Evolutionary conservation across 1,140 invertebrate species (phyloP), one percentile per base, ranked within the genome.

Genomic region (Drosophila simulans): DNA sequence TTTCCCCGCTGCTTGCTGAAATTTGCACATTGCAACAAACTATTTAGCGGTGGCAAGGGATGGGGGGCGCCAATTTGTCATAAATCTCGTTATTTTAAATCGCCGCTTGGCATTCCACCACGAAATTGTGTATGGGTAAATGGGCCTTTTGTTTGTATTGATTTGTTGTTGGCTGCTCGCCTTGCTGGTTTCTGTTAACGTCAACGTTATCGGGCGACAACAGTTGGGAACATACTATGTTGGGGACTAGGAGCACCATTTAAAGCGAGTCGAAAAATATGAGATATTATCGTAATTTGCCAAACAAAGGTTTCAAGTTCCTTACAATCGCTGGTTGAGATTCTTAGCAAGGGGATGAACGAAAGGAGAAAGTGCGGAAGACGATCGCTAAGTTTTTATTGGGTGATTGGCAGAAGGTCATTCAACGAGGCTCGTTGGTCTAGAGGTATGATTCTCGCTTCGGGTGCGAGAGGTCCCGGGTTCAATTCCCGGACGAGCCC

Each of bases 391-490:
- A 25, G 25, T 13, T 56, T 56, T n/a, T 56, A 15, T 54, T 45
- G 27, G 17, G 10, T 12, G 17, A 25, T 22, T 53, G 37, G 20
- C 22, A 37, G 39, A 12, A 1, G 25, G 12, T 11, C 4, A 0
- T 53, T 34, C 58, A 42, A 37, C 10, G 66, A 15, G 83, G 83
- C 83, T 88, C 83, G 83, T 88, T 88, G 83, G 83, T 88, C 83
- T 88, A 88, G 83, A 77, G 83, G 83, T 88, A 88, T 88, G 83
- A 88, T 88, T 88, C 80, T 88, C 83, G 95, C 95, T 95, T 95
- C 94, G 95, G 95, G 95, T 96, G 95, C 95, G 95, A 95, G 95
- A 95, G 95, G 95, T 95, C 95, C 95, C 95, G 95, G 95, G 95
- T 96, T 95, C 95, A 95, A 96, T 95, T 95, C 95, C 95, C 95